These are phyloP conservation scores for Phalacrocorax aristotelis DNA, from an alignment of 2,113 vertebrate genomes.

Conservation along the genomic window DNA sequence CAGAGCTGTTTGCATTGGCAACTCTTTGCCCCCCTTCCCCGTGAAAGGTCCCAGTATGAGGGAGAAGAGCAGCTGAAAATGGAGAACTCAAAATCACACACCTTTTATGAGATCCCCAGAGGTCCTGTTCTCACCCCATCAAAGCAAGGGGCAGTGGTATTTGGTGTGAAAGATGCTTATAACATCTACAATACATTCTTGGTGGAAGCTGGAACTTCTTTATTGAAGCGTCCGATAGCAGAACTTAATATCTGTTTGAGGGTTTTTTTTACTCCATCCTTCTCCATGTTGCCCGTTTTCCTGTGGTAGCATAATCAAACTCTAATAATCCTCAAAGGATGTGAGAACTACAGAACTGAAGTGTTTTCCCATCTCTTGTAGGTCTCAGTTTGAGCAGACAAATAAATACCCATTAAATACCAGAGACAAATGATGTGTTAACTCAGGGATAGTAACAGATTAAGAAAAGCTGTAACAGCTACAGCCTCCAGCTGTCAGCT, in stretches of 20 bases:
- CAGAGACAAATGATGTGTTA: neutral
- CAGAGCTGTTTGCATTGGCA: neutral
- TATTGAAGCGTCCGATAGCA: neutral
- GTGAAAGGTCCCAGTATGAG: neutral
- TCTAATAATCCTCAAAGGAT: neutral
- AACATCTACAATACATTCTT: neutral
- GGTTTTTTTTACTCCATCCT: neutral
- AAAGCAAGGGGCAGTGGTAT: neutral
- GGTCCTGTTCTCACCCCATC: neutral
- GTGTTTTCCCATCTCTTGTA: neutral
- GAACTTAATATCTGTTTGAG: neutral
- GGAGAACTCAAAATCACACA: neutral
- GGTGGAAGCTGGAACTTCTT: neutral
- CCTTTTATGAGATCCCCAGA: neutral
- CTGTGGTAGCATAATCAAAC: neutral
- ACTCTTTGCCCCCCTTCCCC: neutral
- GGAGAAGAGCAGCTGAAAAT: neutral
- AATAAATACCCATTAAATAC: neutral
- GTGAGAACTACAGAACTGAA: neutral
- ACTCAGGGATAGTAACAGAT: neutral
- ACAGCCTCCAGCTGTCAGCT: neutral
- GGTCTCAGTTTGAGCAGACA: neutral
- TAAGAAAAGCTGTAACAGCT: neutral
- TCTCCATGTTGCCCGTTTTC: neutral
- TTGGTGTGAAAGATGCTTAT: neutral